Evolutionary conservation across 2,888 invertebrate species (phyloP), one percentile per base, ranked within the genome.

Genomic region (Synanthedon andrenaeformis): DNA sequence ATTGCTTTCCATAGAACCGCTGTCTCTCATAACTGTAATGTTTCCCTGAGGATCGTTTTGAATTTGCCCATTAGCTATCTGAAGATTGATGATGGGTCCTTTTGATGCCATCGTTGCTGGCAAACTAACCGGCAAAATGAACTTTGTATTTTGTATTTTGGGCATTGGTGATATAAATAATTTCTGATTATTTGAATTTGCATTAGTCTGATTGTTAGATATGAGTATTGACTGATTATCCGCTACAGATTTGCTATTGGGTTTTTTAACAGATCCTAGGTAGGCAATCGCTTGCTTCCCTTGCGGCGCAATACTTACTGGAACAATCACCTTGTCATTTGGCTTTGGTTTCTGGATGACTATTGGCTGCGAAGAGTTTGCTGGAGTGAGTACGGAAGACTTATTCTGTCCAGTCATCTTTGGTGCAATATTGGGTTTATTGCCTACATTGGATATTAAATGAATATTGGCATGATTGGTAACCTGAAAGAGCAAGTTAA

Each of bases 11-110:
- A 78, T 65, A 3, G 69, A 52, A 41, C 62, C 68, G 49, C 79
- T 68, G 58, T 89, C 89, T 62, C 89, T 79, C 86, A 90, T 89
- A 53, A 91, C 90, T 54, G 91, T 91, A 51, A 91, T 89, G 51
- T 89, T 89, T 13, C 90, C 90, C 67, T 89, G 89, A 28, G 84
- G 88, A 63, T 91, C 91, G 62, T 89, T 87, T 63, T 89, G 90
- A 56, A 91, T 81, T 69, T 90, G 90, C 3, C 90, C 91, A 73
- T 91, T 92, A 19, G 90, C 89, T 66, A 92, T 91, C 81, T 92
- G 92, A 56, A 92, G 81, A 72, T 92, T 92, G 56, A 91, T 90
- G 62, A 91, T 89, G 51, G 90, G 90, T 8, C 89, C 88, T 66
- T 90, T 89, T 11, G 87, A 86, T 10, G 88, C 82, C 82, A 90